phyloP scores from a whole-genome alignment of 2,113 vertebrate genomes.

The Pelecanoides urinatrix region DNA sequence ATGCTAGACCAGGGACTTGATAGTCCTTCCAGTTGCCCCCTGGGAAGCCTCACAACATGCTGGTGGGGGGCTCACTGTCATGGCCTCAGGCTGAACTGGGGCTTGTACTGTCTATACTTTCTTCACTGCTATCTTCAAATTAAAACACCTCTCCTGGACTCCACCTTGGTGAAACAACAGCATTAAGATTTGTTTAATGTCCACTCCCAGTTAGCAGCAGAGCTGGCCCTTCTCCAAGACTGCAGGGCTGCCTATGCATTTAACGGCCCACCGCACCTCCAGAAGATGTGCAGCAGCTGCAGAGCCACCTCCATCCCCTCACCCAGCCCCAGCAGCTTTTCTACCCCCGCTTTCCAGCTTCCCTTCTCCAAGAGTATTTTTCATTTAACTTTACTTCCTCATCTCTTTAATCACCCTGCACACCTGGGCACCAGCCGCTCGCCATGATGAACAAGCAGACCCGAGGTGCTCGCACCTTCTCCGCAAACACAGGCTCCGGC shows the following conservation, averaged over 20 bases:
- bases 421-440: background rate
- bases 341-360: background rate
- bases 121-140: background rate
- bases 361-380: background rate
- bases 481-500: background rate
- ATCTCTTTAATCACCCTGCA: background rate
- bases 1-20: background rate
- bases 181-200: background rate
- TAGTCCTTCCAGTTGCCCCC: background rate
- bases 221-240: background rate
- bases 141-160: background rate
- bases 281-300: background rate
- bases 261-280: background rate
- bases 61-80: background rate
- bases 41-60: accelerated
- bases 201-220: background rate
- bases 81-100: background rate
- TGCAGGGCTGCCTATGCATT: background rate
- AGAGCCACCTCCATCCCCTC: background rate
- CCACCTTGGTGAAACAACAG: background rate
- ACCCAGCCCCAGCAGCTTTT: background rate
- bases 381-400: background rate
- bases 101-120: background rate
- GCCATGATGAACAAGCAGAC: background rate
- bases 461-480: background rate